Percentiles rank a stretch among this genome's conserved stretches.
Evolutionary conservation across 2,797 vertebrate species (phyloP).

Genomic region (Neopelma chrysocephalum): DNA sequence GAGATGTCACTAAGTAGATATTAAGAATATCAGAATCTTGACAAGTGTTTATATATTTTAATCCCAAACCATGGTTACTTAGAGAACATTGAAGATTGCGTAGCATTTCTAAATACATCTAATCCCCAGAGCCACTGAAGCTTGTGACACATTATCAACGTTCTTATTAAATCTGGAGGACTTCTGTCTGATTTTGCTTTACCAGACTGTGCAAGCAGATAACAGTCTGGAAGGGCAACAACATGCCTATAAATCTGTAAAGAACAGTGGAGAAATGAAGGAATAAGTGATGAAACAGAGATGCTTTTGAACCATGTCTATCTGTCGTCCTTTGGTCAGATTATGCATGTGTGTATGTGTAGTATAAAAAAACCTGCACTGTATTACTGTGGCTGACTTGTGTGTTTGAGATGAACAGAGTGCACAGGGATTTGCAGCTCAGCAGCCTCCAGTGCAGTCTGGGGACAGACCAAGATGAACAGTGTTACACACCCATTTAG

Average conservation of each 20-base stretch:
- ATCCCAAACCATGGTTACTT: slow-evolving; percentile 7
- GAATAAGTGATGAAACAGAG: background rate
- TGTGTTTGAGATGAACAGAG: background rate
- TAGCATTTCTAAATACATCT: slow-evolving; percentile 19
- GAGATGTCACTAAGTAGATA: slow-evolving; percentile 28
- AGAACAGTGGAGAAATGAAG: background rate
- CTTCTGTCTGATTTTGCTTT: background rate
- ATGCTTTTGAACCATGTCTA: background rate
- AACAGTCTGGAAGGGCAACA: background rate
- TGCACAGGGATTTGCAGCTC: background rate
- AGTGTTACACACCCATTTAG: background rate
- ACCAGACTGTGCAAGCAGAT: background rate
- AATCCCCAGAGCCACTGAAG: slow-evolving; percentile 41
- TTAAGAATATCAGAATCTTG: background rate
- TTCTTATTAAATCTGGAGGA: slow-evolving; percentile 4
- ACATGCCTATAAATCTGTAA: background rate
- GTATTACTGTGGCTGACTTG: background rate
- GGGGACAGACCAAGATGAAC: fast-evolving
- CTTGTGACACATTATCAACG: background rate
- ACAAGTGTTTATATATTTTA: slow-evolving; percentile 34
- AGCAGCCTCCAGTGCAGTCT: fast-evolving
- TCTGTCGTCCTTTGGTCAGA: background rate
- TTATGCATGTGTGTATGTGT: background rate
- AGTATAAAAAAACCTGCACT: fast-evolving
- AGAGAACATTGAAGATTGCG: slow-evolving; percentile 9